Evolutionary conservation across 2,797 vertebrate genomes (phyloP).

Genomic region (Jordanella pulchra): DNA sequence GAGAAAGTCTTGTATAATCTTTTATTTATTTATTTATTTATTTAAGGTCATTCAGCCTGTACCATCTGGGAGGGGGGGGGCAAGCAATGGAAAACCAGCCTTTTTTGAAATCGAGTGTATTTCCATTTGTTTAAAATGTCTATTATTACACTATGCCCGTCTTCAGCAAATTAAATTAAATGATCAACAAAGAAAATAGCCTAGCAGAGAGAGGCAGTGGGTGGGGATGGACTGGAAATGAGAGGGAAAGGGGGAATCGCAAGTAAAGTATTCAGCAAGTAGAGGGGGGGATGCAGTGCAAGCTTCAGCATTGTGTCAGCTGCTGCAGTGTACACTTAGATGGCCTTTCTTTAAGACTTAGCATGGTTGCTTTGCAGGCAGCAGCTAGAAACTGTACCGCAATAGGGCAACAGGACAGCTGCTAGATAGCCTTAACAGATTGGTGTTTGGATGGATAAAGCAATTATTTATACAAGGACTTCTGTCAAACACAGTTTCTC

Average conservation of each 20-base stretch:
- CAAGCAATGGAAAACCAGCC: too few species aligned
- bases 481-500: neutral
- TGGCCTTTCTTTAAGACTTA: slow-evolving; percentile 40
- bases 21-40: too few species aligned
- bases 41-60: neutral
- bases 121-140: too few species aligned
- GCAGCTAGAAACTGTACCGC: slow-evolving; percentile 12
- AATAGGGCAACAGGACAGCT: slow-evolving; percentile 11
- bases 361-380: slow-evolving; percentile 32
- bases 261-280: slow-evolving; percentile 14
- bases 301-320: slow-evolving; percentile 54
- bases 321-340: slow-evolving; percentile 65
- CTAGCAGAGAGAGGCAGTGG: slow-evolving; percentile 9
- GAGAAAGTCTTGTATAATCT: neutral
- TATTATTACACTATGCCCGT: too few species aligned
- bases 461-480: neutral
- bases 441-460: neutral
- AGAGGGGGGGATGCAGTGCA: slow-evolving; percentile 53
- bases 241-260: slow-evolving; percentile 5
- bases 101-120: too few species aligned
- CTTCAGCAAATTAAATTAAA: too few species aligned
- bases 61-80: too few species aligned
- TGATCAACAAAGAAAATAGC: neutral
- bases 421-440: neutral
- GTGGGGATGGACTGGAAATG: slow-evolving; percentile 32